phyloP scores from a whole-genome alignment of 2,888 invertebrate genomes.

The Julus scanicus region DNA sequence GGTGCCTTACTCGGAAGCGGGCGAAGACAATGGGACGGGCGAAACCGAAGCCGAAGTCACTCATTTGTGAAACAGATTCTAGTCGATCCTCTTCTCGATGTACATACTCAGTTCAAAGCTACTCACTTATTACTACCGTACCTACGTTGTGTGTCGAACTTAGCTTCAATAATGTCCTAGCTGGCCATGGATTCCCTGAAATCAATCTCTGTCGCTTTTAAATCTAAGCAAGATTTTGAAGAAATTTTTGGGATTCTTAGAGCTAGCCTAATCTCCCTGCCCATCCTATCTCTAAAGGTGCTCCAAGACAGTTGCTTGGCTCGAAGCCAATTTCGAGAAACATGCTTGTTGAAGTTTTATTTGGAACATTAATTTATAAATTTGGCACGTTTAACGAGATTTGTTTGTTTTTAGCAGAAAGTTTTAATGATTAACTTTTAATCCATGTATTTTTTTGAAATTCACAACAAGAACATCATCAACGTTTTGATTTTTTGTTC shows the following conservation, averaged over 20 bases:
- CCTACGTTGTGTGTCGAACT: neutral
- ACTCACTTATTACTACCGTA: slow-evolving; percentile 41
- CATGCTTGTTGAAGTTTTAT: too few species aligned
- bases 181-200: too few species aligned
- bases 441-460: too few species aligned
- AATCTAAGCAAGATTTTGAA: neutral
- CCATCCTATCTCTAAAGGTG: neutral
- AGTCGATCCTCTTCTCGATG: neutral
- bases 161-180: neutral
- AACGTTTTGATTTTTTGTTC: too few species aligned
- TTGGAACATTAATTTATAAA: too few species aligned
- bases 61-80: slow-evolving; percentile 47
- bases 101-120: neutral
- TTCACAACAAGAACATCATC: too few species aligned
- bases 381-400: too few species aligned
- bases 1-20: neutral
- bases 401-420: too few species aligned
- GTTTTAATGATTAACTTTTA: too few species aligned
- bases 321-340: too few species aligned
- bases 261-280: neutral
- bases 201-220: neutral
- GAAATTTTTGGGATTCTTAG: neutral
- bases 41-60: slow-evolving; percentile 48
- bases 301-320: neutral
- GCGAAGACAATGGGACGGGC: neutral